Base-by-base conservation (phyloP, 2,888 invertebrate genomes). In the Nymphalis c-album region DNA sequence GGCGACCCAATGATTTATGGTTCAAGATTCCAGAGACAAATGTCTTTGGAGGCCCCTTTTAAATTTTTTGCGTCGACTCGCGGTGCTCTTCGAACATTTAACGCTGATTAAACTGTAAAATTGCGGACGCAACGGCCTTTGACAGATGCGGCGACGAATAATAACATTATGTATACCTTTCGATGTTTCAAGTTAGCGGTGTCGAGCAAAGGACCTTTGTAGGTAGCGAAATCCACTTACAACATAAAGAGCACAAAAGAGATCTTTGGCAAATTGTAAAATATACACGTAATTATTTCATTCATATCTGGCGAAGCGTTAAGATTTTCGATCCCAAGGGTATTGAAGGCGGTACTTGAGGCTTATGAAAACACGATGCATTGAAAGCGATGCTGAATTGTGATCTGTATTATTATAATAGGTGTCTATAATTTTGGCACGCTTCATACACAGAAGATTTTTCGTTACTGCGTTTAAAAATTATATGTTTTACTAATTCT, bases 21-120 rank as follows among this genome's bases (percentile, higher is more conserved):
- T 76, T 76, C 76, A 75, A 70, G 81, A 91, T 88, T 88, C 86
- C 83, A 84, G 75, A 78, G 78, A 75, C 79, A 73, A 77, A 74
- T 84, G 79, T 79, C 81, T 76, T 79, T 79, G 81, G 84, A 77
- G 75, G 78, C 79, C 79, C 80, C 80, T 79, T 71, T 74, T 74
- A 72, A 78, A 63, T 77, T 79, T 81, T 88, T 85, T 83, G 76
- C 76, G 71, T 18, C 13, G 74, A 18, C 71, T 68, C 77, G 88
- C 89, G 89, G 90, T 84, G 84, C 83, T 86, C 80, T 90, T 85
- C 85, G 81, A 83, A 83, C 87, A 91, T 92, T 92, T 91, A 92
- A 92, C 92, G 92, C 91, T 92, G 90, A 92, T 92, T 92, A 92
- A 91, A 92, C 91, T 92, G 91, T 92, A 90, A 92, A 92, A 92